These are phyloP conservation scores for Schizopygopsis malacanthus DNA, from an alignment of 2,797 vertebrate genomes.

Conservation along the genomic window DNA sequence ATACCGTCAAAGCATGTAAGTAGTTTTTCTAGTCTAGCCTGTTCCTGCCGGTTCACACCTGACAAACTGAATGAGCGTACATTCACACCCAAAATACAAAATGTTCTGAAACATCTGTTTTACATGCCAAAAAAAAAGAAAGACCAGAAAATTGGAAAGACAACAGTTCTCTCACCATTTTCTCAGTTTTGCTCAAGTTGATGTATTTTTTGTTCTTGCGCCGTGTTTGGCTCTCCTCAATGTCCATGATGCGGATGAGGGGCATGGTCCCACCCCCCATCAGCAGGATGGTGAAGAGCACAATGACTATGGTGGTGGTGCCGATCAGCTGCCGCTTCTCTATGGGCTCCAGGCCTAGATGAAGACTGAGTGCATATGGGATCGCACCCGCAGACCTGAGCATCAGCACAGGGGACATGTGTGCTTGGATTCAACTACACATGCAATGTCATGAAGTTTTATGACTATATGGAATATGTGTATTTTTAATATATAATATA, in stretches of 20 bases:
- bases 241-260: conserved; percentile 94
- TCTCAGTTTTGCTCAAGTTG: conserved; percentile 98
- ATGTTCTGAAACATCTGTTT: no score
- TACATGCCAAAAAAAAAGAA: neutral
- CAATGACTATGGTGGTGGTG: conserved; percentile 97
- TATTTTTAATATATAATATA: neutral
- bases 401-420: neutral
- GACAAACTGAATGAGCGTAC: no score
- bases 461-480: neutral
- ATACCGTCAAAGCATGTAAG: neutral
- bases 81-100: no score
- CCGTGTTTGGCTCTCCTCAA: conserved; percentile 88
- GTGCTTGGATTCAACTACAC: neutral
- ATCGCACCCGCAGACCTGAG: conserved; percentile 92
- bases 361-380: conserved; percentile 95
- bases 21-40: no score
- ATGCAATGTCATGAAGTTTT: neutral
- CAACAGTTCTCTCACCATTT: conserved; percentile 85
- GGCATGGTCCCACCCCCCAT: conserved; percentile 96
- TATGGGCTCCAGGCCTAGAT: conserved; percentile 94
- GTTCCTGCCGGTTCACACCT: no score
- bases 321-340: conserved; percentile 97
- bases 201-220: conserved; percentile 92
- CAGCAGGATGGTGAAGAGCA: conserved; percentile 94
- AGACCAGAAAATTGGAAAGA: conserved; percentile 18